Evolutionary conservation across 2,797 vertebrate species (phyloP).

Genomic region (Simalia tracyae): DNA sequence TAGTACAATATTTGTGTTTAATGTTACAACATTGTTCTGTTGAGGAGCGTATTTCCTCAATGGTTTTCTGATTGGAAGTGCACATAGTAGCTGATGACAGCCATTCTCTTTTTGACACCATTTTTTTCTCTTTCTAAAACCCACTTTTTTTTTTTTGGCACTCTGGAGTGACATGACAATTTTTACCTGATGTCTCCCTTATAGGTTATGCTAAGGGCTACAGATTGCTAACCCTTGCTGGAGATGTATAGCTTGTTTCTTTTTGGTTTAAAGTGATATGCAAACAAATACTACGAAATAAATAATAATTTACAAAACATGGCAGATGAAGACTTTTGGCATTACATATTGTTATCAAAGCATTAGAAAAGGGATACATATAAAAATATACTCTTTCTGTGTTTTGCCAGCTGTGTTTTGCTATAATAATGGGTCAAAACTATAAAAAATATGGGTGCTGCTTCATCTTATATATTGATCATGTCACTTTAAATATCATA

Average conservation of each 20-base stretch:
- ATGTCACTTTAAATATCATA: slow-evolving; percentile 59
- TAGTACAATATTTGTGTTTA: neutral
- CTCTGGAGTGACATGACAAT: neutral
- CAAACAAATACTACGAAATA: neutral
- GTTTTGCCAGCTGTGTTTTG: neutral
- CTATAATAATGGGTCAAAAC: neutral
- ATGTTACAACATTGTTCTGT: neutral
- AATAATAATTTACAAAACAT: neutral
- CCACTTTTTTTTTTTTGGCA: neutral
- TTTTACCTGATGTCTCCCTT: neutral
- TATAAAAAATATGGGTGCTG: rapidly evolving
- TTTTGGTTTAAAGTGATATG: neutral
- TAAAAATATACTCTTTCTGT: neutral
- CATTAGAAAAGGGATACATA: neutral
- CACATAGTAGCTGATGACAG: neutral
- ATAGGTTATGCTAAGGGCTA: neutral
- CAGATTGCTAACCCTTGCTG: neutral
- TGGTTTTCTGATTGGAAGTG: neutral
- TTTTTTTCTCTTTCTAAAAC: neutral
- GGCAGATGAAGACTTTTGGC: neutral
- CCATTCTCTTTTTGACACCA: neutral
- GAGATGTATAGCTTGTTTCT: neutral
- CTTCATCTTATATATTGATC: slow-evolving; percentile 29
- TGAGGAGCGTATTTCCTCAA: neutral
- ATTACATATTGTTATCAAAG: neutral